Percentiles rank a stretch among this genome's conserved stretches.
Conservation (phyloP, 2,888 invertebrate species). For the Meghimatium bilineatum region DNA sequence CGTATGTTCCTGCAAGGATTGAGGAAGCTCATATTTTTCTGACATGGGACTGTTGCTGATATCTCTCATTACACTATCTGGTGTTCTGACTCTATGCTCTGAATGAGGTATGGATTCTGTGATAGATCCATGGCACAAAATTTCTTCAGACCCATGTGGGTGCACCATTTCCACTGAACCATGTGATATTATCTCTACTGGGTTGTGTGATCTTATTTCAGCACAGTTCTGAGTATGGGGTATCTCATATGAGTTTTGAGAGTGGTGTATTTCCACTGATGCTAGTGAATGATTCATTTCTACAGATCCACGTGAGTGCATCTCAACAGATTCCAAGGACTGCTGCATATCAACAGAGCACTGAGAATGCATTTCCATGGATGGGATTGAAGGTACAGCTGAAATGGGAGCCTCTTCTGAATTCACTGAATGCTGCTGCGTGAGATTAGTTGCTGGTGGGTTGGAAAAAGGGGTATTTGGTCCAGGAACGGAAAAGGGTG, state of each 20-base stretch:
- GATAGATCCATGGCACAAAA: constrained; percentile 18
- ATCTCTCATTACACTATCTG: constrained; percentile 38
- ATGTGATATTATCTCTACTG: constrained; percentile 36
- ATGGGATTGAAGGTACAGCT: constrained; percentile 13
- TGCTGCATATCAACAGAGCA: constrained; percentile 47
- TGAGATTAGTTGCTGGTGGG: constrained; percentile 57
- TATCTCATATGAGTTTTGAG: constrained; percentile 27
- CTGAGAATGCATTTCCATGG: constrained; percentile 33
- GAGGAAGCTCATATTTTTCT: constrained; percentile 35
- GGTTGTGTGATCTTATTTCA: constrained; percentile 31
- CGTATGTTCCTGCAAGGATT: constrained; percentile 42
- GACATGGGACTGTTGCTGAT: constrained; percentile 11
- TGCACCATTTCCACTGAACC: constrained; percentile 41
- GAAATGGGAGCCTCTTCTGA: constrained; percentile 45
- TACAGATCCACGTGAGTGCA: constrained; percentile 32
- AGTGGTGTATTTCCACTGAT: constrained; percentile 38
- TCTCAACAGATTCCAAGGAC: constrained; percentile 41
- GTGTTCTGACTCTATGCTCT: constrained; percentile 35
- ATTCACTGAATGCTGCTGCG: constrained; percentile 48
- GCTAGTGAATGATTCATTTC: constrained; percentile 35
- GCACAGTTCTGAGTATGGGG: constrained; percentile 30
- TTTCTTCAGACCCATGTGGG: constrained; percentile 26
- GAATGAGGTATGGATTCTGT: constrained; percentile 44
- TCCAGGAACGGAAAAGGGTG: constrained; percentile 43
- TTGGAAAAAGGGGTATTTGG: constrained; percentile 51